Base-by-base conservation (phyloP, 2,888 invertebrate species). In the Hydraecia micacea region DNA sequence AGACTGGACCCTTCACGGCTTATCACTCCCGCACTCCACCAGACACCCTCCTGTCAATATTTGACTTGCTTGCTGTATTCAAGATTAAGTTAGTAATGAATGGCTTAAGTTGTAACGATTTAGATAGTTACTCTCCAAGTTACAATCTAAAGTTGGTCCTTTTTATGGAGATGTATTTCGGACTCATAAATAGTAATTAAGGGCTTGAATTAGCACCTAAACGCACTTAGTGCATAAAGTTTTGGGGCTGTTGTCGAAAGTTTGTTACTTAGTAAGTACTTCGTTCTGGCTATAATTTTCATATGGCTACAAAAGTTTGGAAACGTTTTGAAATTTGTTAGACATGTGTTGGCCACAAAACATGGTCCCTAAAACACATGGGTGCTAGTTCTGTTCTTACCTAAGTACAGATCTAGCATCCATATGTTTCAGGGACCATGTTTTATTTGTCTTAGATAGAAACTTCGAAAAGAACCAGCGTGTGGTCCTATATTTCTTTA, bases 1-100 rank as follows among this genome's bases (percentile, higher is more conserved):
- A 92, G 83, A 81, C 81, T 76, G 85, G 73, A 83, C 90, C 91
- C 90, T 90, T 91, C 89, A 89, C 89, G 82, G 85, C 90, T 91
- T 89, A 92, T 89, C 91, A 89, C 86, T 88, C 86, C 87, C 86
- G 83, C 85, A 82, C 58, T 80, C 80, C 46, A 80, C 77, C 84
- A 83, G 86, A 86, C 88, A 83, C 83, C 79, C 81, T 75, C 65
- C 66, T 49, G 81, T 81, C 90, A 91, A 92, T 92, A 88, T 90
- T 91, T 89, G 83, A 83, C 82, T 87, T 87, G 81, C 75, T 73
- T 86, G 84, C 85, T 77, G 77, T 80, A 87, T 87, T 84, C 70
- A 85, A 85, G 85, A 87, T 85, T 84, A 86, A 87, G 78, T 87
- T 87, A 72, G 74, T 87, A 85, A 87, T 88, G 73, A 88, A 87